phyloP scores from a whole-genome alignment of 2,113 vertebrate genomes.

The Hylia prasina region DNA sequence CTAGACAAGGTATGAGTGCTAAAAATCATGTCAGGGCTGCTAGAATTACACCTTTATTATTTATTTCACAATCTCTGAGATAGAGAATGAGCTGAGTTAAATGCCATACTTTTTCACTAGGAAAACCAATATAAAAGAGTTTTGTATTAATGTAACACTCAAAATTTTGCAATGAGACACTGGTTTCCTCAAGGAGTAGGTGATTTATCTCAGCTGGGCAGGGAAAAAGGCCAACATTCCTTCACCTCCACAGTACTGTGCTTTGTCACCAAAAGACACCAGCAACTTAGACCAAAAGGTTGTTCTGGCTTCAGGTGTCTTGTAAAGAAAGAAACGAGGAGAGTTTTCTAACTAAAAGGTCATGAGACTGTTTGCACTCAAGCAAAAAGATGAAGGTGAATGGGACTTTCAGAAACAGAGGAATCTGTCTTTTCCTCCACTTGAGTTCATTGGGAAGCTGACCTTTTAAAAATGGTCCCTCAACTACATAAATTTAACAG shows the following conservation, averaged over 20 bases:
- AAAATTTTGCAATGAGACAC: neutral
- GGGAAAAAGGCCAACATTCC: neutral
- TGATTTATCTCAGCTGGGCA: neutral
- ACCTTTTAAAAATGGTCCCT: neutral
- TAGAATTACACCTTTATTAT: neutral
- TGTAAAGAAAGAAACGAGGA: neutral
- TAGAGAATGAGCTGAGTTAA: neutral
- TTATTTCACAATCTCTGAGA: constrained; percentile 6
- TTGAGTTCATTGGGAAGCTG: neutral
- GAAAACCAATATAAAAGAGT: neutral
- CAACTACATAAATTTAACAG: neutral
- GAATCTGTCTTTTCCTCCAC: neutral
- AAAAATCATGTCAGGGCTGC: neutral
- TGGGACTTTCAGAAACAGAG: neutral
- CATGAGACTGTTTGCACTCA: neutral
- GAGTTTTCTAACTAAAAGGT: neutral
- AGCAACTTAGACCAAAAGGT: neutral
- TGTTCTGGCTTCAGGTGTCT: neutral
- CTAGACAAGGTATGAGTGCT: neutral
- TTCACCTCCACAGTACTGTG: neutral
- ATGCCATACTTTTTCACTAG: neutral
- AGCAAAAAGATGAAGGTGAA: neutral
- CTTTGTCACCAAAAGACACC: neutral
- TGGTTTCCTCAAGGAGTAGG: neutral
- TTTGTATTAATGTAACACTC: neutral